A percentile compares a stretch with the other conserved stretches of the same genome.
Conservation (phyloP, 2,113 vertebrate species). For the Connochaetes taurinus region DNA sequence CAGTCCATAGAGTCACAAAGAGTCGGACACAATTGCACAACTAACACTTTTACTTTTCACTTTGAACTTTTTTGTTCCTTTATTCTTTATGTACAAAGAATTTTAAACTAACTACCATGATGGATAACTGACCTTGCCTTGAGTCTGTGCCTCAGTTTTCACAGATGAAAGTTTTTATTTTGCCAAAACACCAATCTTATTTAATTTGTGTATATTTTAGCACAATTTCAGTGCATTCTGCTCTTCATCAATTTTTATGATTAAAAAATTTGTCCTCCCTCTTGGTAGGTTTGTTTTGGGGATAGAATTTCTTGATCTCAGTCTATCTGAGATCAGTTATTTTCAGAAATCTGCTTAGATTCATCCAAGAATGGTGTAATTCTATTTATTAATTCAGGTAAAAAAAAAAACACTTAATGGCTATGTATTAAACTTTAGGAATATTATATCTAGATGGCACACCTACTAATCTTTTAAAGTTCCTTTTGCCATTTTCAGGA, state of each 20-base stretch:
- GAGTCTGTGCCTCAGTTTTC: background rate
- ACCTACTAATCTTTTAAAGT: background rate
- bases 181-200: background rate
- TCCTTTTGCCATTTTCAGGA: background rate
- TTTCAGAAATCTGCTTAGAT: constrained; percentile 11
- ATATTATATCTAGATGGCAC: background rate
- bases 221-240: background rate
- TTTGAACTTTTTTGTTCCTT: background rate
- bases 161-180: background rate
- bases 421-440: background rate
- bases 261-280: background rate
- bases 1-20: background rate
- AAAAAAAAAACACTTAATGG: background rate
- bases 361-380: background rate
- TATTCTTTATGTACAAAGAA: background rate
- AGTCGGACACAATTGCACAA: background rate
- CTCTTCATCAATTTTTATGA: background rate
- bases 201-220: background rate
- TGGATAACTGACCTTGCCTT: background rate
- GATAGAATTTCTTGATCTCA: background rate
- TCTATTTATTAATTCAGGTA: background rate
- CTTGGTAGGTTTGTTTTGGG: background rate
- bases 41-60: background rate
- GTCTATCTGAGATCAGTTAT: background rate
- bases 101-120: background rate